Evolutionary conservation across 2,888 invertebrate genomes (phyloP), one percentile per base, ranked within the genome.

Genomic region (Vandiemenella viatica): DNA sequence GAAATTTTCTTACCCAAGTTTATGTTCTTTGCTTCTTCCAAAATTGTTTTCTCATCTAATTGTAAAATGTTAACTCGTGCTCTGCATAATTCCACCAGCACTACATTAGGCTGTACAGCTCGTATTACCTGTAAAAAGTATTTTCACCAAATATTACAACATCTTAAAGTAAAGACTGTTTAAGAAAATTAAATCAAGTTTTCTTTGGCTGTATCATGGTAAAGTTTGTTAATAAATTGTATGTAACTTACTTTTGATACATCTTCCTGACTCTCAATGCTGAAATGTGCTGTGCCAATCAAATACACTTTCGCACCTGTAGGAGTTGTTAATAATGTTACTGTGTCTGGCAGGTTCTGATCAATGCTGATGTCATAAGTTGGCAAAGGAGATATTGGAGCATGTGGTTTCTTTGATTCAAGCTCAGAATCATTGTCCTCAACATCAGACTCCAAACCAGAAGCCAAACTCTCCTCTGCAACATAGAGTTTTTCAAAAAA

Each of bases 201-300:
- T n/a, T n/a, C n/a, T 67, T 69, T n/a, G n/a, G n/a, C n/a, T n/a
- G n/a, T n/a, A n/a, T n/a, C n/a, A n/a, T n/a, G n/a, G n/a, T n/a
- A n/a, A n/a, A n/a, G n/a, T n/a, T n/a, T n/a, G n/a, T n/a, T n/a
- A n/a, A n/a, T n/a, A n/a, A n/a, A n/a, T n/a, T n/a, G n/a, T n/a
- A n/a, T n/a, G n/a, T n/a, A n/a, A n/a, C n/a, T n/a, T 71, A 89
- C 83, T 73, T 77, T 72, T n/a, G 84, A 78, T 15, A 98, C 97
- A 74, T 98, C 97, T 58, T 92, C 82, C 67, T 95, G 93, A 56
- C 95, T 95, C 66, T 95, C 86, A 61, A 79, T 70, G 63, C 96
- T 96, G 65, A 97, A 98, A 71, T 98, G 97, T 38, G 96, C 96
- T n/a, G 98, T 97, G 43, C 97, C 97, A 26, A 98, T 83, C 51